Base-by-base conservation (phyloP, 2,888 invertebrate species). In the Pomacea canaliculata region DNA sequence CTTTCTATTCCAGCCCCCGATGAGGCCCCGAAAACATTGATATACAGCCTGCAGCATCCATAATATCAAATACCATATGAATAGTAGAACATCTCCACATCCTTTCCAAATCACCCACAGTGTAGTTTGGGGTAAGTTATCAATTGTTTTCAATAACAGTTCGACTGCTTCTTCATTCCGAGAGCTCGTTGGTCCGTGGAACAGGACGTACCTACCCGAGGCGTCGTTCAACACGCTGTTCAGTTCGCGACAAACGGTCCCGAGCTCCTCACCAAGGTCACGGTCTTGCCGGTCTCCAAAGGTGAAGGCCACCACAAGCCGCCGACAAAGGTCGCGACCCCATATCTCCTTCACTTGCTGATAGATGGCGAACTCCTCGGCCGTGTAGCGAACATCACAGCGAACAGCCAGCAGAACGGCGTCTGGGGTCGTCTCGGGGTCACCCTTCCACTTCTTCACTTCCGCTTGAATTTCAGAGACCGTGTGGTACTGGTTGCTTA, bases 311-410 rank as follows among this genome's bases (percentile, higher is more conserved):
- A 74, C 68, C 19, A 74, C 27, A 37, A 74, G 69, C 10, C 63
- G 63, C 23, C 2, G n/a, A 23, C 63, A 60, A 27, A 18, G 18
- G 16, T 74, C n/a, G 12, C 51, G 59, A 67, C 74, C 74, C 74
- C 68, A 69, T 4, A 69, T 67, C 19, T 49, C 51, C 62, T 74
- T 74, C 48, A 74, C 23, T 48, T 27, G 68, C 59, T 62, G 59
- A 68, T 46, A 74, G 69, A 69, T 74, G 56, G 67, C 62, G 74
- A 68, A 60, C 63, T 74, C 74, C 46, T 74, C 74, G 23, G 37
- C 37, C 69, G 74, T 74, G 74, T 74, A 74, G 74, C 74, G 74
- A 12, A 62, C 69, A 59, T 74, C 74, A 74, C 74, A 74, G 23
- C 74, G 19, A 48, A 74, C 69, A 18, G 69, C 69, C 74, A 74